A percentile compares a stretch with the other conserved stretches of the same genome.
Evolutionary conservation across 1,140 invertebrate species (phyloP).

Genomic region (Drosophila punjabiensis): DNA sequence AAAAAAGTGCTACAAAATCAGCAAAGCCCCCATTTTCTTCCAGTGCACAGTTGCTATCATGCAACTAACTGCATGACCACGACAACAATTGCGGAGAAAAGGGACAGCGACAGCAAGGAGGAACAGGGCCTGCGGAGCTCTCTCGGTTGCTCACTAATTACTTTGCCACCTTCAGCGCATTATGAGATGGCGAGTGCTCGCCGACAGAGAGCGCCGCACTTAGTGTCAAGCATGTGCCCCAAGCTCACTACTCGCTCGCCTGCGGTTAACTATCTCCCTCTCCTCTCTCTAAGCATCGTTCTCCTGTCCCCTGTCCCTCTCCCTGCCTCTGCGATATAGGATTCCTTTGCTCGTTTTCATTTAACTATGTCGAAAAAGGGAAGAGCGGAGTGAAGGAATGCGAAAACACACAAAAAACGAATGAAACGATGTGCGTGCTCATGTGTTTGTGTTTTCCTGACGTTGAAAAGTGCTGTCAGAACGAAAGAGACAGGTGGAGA

Average conservation of each 20-base stretch:
- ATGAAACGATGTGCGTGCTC: conserved; percentile 17
- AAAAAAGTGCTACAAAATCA: accelerated
- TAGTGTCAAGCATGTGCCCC: conserved; percentile 71
- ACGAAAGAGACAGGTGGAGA: conserved; percentile 1
- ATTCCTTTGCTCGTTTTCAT: conserved; percentile 21
- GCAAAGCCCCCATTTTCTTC: neutral
- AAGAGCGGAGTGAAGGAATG: conserved; percentile 11
- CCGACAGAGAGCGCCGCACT: conserved; percentile 54
- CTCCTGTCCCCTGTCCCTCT: neutral
- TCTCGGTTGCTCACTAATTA: conserved; percentile 74
- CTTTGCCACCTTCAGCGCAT: conserved; percentile 73
- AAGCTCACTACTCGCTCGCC: conserved; percentile 36
- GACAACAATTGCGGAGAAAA: conserved; percentile 31
- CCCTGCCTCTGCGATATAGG: conserved; percentile 9
- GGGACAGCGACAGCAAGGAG: neutral
- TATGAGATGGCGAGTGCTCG: conserved; percentile 41
- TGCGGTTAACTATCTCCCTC: conserved; percentile 56
- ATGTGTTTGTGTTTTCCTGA: conserved; percentile 25
- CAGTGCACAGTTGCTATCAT: conserved; percentile 16
- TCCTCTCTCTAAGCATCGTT: conserved; percentile 11
- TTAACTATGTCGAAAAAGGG: conserved; percentile 48
- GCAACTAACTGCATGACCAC: conserved; percentile 51
- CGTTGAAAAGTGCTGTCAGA: conserved; percentile 44
- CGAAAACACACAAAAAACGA: conserved; percentile 26
- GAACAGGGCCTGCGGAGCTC: conserved; percentile 40